Percentiles rank a stretch among this genome's conserved stretches.
phyloP scores from a whole-genome alignment of 2,888 invertebrate species.

The Epistrophe grossulariae region DNA sequence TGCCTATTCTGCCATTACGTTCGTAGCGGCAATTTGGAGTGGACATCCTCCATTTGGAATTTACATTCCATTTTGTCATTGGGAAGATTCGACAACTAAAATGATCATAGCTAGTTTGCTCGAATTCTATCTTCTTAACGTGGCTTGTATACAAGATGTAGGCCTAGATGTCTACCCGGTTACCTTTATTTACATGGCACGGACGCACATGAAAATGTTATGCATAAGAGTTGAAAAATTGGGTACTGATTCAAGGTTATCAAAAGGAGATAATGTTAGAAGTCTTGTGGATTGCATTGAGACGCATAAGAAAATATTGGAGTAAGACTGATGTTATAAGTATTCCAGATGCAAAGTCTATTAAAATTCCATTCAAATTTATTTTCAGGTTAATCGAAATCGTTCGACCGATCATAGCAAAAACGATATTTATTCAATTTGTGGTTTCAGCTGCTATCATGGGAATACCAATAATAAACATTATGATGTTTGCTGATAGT shows the following conservation, averaged over 20 bases:
- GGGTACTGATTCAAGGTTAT: conserved; percentile 39
- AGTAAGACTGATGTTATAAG: conserved; percentile 17
- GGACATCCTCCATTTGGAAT: conserved; percentile 58
- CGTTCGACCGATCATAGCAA: conserved; percentile 75
- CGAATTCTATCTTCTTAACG: conserved; percentile 46
- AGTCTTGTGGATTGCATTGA: conserved; percentile 45
- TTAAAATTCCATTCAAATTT: not conserved
- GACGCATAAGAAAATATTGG: conserved; percentile 43
- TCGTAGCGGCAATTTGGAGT: conserved; percentile 25
- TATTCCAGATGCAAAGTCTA: not conserved
- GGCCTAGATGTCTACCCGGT: conserved; percentile 43
- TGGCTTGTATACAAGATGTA: conserved; percentile 48
- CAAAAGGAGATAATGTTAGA: conserved; percentile 38
- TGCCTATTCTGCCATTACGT: conserved; percentile 34
- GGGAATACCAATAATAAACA: conserved; percentile 77
- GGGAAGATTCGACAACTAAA: conserved; percentile 50
- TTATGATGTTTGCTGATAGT: conserved; percentile 77
- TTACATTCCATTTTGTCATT: conserved; percentile 54
- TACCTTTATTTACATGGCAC: conserved; percentile 54
- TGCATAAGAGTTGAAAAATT: conserved; percentile 55
- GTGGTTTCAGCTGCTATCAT: conserved; percentile 75
- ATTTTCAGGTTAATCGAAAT: conserved; percentile 56
- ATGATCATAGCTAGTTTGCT: conserved; percentile 46
- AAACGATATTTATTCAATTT: conserved; percentile 78
- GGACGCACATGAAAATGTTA: conserved; percentile 58